These are phyloP conservation scores for Zaprionus inermis DNA, from an alignment of 1,140 invertebrate species.

Conservation along the genomic window DNA sequence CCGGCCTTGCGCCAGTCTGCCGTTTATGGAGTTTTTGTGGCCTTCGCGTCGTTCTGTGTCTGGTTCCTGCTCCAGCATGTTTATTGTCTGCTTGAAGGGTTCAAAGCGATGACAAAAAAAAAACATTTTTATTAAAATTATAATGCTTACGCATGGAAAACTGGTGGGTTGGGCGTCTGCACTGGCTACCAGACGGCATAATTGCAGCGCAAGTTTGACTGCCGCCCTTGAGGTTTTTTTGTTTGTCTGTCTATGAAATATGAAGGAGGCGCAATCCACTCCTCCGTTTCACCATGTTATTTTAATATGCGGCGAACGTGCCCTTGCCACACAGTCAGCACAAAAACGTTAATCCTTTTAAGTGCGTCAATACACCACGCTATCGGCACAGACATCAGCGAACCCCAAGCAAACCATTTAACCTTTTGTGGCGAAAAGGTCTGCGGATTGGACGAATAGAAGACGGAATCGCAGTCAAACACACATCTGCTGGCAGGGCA, in stretches of 20 bases:
- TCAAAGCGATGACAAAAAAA: conserved; percentile 60
- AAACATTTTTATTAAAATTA: conserved; percentile 77
- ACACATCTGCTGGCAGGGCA: conserved; percentile 62
- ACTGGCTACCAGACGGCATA: conserved; percentile 44
- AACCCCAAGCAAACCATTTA: conserved; percentile 55
- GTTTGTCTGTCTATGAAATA: conserved; percentile 54
- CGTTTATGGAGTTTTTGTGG: conserved; percentile 31
- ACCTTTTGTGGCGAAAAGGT: conserved; percentile 65
- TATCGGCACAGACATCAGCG: conserved; percentile 46
- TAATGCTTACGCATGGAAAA: conserved; percentile 56
- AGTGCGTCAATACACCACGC: conserved; percentile 55
- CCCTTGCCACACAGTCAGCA: conserved; percentile 56
- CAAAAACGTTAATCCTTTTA: conserved; percentile 76
- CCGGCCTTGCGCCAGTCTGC: neutral
- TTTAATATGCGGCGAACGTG: conserved; percentile 60
- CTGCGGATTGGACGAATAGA: conserved; percentile 54
- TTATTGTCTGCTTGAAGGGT: conserved; percentile 57
- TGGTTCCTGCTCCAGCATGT: conserved; percentile 25
- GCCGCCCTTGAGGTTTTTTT: conserved; percentile 34
- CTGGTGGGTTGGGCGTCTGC: conserved; percentile 10
- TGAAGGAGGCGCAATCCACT: conserved; percentile 18
- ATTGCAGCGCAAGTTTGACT: conserved; percentile 33
- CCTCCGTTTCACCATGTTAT: conserved; percentile 15
- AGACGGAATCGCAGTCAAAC: conserved; percentile 26
- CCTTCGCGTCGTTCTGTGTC: conserved; percentile 7